These are phyloP conservation scores for Scaptomyza caliginosa DNA, from an alignment of 2,888 invertebrate genomes.

Conservation along the genomic window DNA sequence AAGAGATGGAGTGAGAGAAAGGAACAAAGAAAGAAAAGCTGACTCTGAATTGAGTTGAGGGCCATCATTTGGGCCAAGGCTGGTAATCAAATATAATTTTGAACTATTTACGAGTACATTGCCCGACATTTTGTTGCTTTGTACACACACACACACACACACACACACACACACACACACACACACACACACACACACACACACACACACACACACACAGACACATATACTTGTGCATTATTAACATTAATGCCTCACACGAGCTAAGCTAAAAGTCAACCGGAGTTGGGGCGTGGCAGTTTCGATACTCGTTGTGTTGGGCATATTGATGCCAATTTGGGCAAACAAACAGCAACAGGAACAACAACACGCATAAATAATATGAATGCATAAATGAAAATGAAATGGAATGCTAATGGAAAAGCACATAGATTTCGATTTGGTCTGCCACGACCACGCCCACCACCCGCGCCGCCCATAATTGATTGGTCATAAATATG, in stretches of 20 bases:
- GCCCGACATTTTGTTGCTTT: slow-evolving; percentile 54
- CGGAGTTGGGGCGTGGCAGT: slow-evolving; percentile 24
- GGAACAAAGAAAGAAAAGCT: neutral
- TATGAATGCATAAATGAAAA: slow-evolving; percentile 60
- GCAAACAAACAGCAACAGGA: slow-evolving; percentile 35
- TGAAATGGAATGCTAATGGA: slow-evolving; percentile 51
- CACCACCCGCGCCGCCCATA: slow-evolving; percentile 23
- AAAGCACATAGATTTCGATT: slow-evolving; percentile 38
- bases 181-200: neutral
- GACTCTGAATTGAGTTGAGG: neutral
- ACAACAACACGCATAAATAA: slow-evolving; percentile 60
- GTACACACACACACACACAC: neutral
- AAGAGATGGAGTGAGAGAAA: neutral
- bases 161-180: neutral
- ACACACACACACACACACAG: neutral
- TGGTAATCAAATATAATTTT: slow-evolving; percentile 77
- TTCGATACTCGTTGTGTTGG: slow-evolving; percentile 28
- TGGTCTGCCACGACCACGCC: slow-evolving; percentile 10
- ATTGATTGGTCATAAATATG: slow-evolving; percentile 75
- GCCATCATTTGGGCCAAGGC: slow-evolving; percentile 34
- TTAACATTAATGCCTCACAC: slow-evolving; percentile 72
- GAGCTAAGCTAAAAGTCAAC: slow-evolving; percentile 42
- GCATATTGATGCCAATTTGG: slow-evolving; percentile 61
- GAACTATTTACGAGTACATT: slow-evolving; percentile 78
- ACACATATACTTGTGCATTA: slow-evolving; percentile 52